Base-by-base conservation (phyloP, 1,140 invertebrate genomes). In the Pachypeltis micranthus region DNA sequence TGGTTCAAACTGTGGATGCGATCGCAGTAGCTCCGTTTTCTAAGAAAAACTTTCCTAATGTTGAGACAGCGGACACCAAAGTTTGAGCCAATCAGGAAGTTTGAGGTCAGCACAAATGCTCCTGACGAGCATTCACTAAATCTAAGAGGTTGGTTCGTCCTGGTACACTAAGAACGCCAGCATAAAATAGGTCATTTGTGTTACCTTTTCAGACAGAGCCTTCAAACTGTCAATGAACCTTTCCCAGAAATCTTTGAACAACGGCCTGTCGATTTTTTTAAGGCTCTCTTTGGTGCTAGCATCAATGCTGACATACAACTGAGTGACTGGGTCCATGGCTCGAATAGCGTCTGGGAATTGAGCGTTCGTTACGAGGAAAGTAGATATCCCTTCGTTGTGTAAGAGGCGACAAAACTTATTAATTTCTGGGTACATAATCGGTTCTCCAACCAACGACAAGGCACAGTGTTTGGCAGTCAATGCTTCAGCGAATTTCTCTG, bases 381-480 rank as follows among this genome's bases (percentile, higher is more conserved):
- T 74, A 12, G 81, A 83, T 55, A 84, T 83, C 29, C 71, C 64
- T 70, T 77, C 75, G 0, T 65, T 61, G 70, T 84, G 83, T 2
- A 84, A 74, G 10, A 83, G 67, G 21, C 71, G 63, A 34, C 83
- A 68, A 66, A 84, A 79, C 62, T 72, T 73, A 70, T 83, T 83
- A 44, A 85, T 85, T 70, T 83, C 75, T 26, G 83, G 83, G 70
- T 85, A 85, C 83, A 85, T 84, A 65, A 85, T 85, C 0, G 83
- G 83, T 68, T 85, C 83, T 12, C 83, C 83, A 21, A 85, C 83
- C 3, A 84, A 71, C n/a, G 81, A 83, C 62, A 85, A 70, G 21
- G 83, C 83, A 74, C 83, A 85, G 70, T 85, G 83, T 64, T 70
- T 65, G 47, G 74, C 70, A 64, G 70, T 61, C 65, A 81, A 64